Conservation (phyloP, 2,888 invertebrate species). For the Drosophila neonasuta region DNA sequence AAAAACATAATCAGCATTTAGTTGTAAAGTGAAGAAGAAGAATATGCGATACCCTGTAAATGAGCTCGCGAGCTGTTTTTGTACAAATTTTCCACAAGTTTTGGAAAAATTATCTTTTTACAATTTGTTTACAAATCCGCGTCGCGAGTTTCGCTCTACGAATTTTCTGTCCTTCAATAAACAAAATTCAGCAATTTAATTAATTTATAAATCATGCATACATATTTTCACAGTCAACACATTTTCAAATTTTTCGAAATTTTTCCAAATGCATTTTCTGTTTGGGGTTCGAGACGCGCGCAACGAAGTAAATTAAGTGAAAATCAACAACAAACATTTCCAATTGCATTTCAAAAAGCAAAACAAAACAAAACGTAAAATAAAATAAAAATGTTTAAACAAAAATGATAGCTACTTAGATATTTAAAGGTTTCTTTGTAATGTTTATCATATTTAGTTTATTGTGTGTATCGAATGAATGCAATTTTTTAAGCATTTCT, state of each 20-base stretch:
- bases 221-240: constrained; percentile 5
- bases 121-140: constrained; percentile 23
- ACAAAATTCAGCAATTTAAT: constrained; percentile 8
- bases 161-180: constrained; percentile 36
- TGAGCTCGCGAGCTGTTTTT: constrained; percentile 43
- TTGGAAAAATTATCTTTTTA: constrained; percentile 9
- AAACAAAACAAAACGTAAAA: constrained; percentile 29
- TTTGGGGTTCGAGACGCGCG: constrained; percentile 32
- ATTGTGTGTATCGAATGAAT: constrained; percentile 34
- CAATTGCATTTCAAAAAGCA: constrained; percentile 61
- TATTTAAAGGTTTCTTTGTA: constrained; percentile 56
- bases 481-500: constrained; percentile 43
- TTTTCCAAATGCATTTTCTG: constrained; percentile 29
- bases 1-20: constrained; percentile 65
- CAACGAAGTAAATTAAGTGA: constrained; percentile 38
- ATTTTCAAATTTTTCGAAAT: constrained; percentile 4
- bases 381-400: constrained; percentile 21
- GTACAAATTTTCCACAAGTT: constrained; percentile 20
- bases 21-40: constrained; percentile 44
- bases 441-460: constrained; percentile 51
- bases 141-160: constrained; percentile 40
- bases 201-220: constrained; percentile 14
- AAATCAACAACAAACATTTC: constrained; percentile 50
- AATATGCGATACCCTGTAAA: constrained; percentile 48
- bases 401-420: constrained; percentile 39